Percentiles rank a stretch among this genome's conserved stretches.
Evolutionary conservation across 2,797 vertebrate species (phyloP).

Genomic region (Atherinosoma microstoma): DNA sequence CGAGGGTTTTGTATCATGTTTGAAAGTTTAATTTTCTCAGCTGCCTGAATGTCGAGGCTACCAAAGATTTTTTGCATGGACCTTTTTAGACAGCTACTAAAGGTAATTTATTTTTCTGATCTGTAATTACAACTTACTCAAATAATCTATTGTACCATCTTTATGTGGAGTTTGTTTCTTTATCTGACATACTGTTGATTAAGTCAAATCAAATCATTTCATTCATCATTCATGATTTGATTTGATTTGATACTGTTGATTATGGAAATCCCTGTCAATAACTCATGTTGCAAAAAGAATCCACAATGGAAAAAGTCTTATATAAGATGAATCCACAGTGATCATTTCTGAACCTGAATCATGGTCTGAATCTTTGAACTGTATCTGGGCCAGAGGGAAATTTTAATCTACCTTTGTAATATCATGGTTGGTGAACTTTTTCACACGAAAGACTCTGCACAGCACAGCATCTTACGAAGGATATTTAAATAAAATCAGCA

Average conservation of each 20-base stretch:
- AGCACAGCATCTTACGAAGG: not conserved
- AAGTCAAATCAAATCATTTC: too few relatives aligned
- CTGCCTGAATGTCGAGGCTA: too few relatives aligned
- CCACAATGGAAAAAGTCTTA: not conserved
- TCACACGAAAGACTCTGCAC: not conserved
- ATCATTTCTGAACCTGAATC: not conserved
- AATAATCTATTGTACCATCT: too few relatives aligned
- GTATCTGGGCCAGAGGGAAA: constrained; percentile 6
- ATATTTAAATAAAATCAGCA: constrained; percentile 22
- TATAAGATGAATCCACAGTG: not conserved
- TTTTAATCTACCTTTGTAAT: constrained; percentile 14
- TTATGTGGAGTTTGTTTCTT: not conserved
- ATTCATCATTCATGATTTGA: too few relatives aligned
- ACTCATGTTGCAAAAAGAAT: not conserved
- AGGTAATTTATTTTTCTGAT: too few relatives aligned
- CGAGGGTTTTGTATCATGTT: too few relatives aligned
- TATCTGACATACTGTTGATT: not conserved
- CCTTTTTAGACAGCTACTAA: too few relatives aligned
- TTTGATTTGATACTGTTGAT: not conserved
- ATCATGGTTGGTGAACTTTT: constrained; percentile 4
- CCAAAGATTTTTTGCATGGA: not conserved
- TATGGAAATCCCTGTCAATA: not conserved
- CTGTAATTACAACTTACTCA: too few relatives aligned
- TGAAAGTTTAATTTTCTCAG: too few relatives aligned
- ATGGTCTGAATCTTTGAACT: not conserved